Conservation (phyloP, 2,113 vertebrate genomes). For the Etia nguti region DNA sequence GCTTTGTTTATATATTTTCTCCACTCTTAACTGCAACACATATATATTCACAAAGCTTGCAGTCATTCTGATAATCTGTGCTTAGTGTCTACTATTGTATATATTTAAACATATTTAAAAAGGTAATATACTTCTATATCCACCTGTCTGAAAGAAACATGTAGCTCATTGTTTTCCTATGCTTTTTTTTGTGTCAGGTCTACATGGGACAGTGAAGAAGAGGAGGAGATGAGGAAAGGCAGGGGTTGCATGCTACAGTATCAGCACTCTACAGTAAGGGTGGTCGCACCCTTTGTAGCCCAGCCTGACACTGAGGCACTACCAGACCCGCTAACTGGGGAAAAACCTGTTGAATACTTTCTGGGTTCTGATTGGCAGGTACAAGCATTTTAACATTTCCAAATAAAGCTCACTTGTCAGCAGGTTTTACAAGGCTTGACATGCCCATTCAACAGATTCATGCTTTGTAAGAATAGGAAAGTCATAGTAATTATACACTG, state of each 20-base stretch:
- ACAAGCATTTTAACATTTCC: neutral
- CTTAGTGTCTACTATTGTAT: neutral
- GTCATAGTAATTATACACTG: neutral
- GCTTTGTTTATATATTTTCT: neutral
- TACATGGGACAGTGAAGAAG: conserved; percentile 85
- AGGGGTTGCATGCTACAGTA: conserved; percentile 89
- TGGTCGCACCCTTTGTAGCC: conserved; percentile 84
- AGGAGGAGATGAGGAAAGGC: conserved; percentile 81
- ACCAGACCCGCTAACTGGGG: conserved; percentile 26
- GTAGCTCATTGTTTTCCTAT: neutral
- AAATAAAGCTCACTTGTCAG: neutral
- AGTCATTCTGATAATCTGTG: neutral
- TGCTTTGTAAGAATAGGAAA: neutral
- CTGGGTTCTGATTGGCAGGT: conserved; percentile 88
- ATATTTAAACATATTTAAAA: neutral
- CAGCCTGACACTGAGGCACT: conserved; percentile 48
- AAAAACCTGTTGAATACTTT: conserved; percentile 68
- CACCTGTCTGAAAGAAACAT: neutral
- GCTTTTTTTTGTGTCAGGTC: conserved; percentile 67
- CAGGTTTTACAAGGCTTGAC: neutral
- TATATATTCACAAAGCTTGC: neutral
- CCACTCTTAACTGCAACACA: neutral
- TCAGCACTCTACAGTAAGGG: conserved; percentile 83
- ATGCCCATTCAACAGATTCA: neutral
- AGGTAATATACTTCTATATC: neutral